Evolutionary conservation across 1,140 invertebrate genomes (phyloP).

Genomic region (Hesperophylax magnus): DNA sequence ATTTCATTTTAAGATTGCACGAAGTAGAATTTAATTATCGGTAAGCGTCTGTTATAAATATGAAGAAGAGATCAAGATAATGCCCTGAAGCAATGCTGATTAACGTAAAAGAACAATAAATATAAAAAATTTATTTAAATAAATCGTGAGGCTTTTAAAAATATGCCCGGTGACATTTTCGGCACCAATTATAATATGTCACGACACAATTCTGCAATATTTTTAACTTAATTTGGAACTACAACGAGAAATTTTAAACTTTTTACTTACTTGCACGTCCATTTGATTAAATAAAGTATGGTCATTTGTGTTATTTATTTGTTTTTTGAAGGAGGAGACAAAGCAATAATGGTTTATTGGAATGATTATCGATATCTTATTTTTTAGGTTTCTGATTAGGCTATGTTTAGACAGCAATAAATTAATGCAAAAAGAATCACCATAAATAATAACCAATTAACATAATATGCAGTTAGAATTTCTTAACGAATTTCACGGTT

Average conservation of each 20-base stretch:
- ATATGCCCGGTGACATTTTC: constrained; percentile 13
- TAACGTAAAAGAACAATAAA: constrained; percentile 27
- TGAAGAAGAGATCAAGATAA: neutral
- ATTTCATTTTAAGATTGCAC: no score
- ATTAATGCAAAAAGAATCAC: constrained; percentile 4
- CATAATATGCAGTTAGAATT: neutral
- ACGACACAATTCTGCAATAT: neutral
- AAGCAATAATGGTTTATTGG: constrained; percentile 35
- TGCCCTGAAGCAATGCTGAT: constrained; percentile 1
- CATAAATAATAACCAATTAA: neutral
- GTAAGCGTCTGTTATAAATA: neutral
- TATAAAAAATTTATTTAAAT: constrained; percentile 24
- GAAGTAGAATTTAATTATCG: neutral
- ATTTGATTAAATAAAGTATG: constrained; percentile 2
- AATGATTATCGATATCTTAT: neutral
- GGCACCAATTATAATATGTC: constrained; percentile 29
- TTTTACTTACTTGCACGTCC: neutral
- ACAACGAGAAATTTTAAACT: neutral
- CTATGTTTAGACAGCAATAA: neutral
- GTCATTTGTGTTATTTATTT: neutral
- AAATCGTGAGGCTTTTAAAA: constrained; percentile 17
- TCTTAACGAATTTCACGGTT: neutral
- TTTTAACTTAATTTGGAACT: neutral
- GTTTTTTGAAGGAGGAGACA: neutral
- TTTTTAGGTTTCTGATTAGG: neutral